Conservation (phyloP, 2,113 vertebrate genomes). For the Plecotus auritus region DNA sequence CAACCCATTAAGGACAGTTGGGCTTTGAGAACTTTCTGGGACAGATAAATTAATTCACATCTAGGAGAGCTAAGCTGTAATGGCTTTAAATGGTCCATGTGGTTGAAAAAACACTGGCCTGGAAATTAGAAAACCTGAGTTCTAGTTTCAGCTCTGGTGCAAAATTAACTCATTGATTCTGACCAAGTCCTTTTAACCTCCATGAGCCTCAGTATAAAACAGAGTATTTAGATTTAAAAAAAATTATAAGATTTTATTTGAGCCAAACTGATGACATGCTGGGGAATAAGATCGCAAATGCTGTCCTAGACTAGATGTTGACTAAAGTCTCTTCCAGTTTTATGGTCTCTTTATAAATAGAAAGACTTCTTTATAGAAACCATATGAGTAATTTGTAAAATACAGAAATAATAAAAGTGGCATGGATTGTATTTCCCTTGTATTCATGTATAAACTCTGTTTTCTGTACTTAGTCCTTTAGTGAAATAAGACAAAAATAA, state of each 20-base stretch:
- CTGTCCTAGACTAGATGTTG: neutral
- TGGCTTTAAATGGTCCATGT: neutral
- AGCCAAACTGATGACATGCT: neutral
- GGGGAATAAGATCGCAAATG: neutral
- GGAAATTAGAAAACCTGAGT: neutral
- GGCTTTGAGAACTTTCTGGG: slow-evolving; percentile 14
- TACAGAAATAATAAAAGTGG: neutral
- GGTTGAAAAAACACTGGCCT: neutral
- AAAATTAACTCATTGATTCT: slow-evolving; percentile 8
- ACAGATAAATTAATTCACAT: neutral
- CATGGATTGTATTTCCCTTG: slow-evolving; percentile 6
- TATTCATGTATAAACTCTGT: neutral
- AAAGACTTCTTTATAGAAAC: neutral
- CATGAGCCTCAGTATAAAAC: neutral
- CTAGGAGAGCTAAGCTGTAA: neutral
- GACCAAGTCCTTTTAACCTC: neutral
- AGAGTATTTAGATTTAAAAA: neutral
- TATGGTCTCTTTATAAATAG: neutral
- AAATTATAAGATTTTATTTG: neutral
- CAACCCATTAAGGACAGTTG: neutral
- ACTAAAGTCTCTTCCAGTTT: neutral
- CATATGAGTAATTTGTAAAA: neutral
- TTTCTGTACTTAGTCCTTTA: neutral
- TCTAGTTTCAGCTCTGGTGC: slow-evolving; percentile 14
- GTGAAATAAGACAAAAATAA: slow-evolving; percentile 7